Evolutionary conservation across 2,113 vertebrate genomes (phyloP).

Genomic region (Oceanites oceanicus): DNA sequence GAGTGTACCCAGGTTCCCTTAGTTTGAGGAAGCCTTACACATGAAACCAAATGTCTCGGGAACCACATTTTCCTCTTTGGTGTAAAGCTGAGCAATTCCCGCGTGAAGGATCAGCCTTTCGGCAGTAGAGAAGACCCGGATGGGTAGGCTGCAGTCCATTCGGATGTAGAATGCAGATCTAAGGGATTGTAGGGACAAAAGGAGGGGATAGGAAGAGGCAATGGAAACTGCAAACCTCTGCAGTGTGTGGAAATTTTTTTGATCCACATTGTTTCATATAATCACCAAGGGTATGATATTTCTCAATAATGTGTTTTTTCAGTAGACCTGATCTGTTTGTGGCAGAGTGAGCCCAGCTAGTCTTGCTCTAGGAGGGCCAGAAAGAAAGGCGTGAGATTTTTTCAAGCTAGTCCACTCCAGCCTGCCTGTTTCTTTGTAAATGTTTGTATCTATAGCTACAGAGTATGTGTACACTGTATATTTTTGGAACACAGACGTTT

Average conservation of each 20-base stretch:
- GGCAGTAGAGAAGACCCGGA: neutral
- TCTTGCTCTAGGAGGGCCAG: neutral
- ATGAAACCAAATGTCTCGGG: neutral
- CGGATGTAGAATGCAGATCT: neutral
- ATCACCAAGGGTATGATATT: neutral
- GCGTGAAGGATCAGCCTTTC: accelerated
- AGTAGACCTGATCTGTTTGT: neutral
- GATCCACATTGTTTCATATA: neutral
- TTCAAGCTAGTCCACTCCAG: neutral
- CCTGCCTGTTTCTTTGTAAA: constrained; percentile 4
- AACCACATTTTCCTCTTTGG: neutral
- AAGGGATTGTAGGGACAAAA: neutral
- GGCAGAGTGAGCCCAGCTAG: neutral
- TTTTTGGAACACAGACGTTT: constrained; percentile 11
- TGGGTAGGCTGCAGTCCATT: accelerated
- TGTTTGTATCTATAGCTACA: constrained; percentile 35
- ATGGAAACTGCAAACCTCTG: neutral
- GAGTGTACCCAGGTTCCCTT: neutral
- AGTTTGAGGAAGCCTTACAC: neutral
- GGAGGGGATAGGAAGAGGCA: neutral
- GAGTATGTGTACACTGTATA: constrained; percentile 5
- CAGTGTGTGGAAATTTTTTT: accelerated
- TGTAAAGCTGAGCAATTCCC: neutral
- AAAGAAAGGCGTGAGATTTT: neutral
- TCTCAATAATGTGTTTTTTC: neutral